Base-by-base conservation (phyloP, 2,113 vertebrate species). In the Morone saxatilis region DNA sequence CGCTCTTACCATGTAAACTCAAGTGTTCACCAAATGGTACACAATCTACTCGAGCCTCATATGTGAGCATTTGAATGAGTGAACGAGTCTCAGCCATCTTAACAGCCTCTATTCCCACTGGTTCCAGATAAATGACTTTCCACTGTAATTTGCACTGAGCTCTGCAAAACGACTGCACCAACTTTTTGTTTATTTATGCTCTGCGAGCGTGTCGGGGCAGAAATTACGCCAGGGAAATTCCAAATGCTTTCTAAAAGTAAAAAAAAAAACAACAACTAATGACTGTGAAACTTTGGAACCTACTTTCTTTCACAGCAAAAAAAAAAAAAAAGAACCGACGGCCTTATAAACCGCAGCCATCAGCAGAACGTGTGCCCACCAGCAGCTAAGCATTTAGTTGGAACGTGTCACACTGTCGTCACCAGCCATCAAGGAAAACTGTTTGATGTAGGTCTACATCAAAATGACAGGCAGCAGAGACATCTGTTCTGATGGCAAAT, bases 81-180 rank as follows among this genome's bases (percentile, higher is more conserved):
- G 85, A 87, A 76, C 47, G 61, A 61, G 66, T 77, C 71, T 76
- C 70, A 81, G 84, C 79, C 74, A 59, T 90, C 70, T 56, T 57
- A 80, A 83, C 87, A 71, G 84, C 84, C 83, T 80, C 65, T 87
- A 74, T 84, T 87, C 89, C 91, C 91, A 80, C 81, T 53, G 68
- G 90, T 79, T 88, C n/a, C 62, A 80, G 81, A 91, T 91, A 88
- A 91, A 92, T 88, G 82, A 88, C 80, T 87, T 86, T 79, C 78
- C 72, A 71, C 47, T 68, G 72, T 91, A 92, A 88, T 86, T 89
- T 89, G 85, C 81, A 88, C 76, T 85, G 87, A 90, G 87, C 84
- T 89, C 81, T 86, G 84, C 82, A 91, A 89, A 92, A 89, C 54
- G 61, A 80, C 85, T 84, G 74, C 36, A 78, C 68, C 17, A 13